A percentile compares a stretch with the other conserved stretches of the same genome.
These are phyloP conservation scores for Aricia artaxerxes DNA, from an alignment of 2,888 invertebrate genomes.

Conservation along the genomic window DNA sequence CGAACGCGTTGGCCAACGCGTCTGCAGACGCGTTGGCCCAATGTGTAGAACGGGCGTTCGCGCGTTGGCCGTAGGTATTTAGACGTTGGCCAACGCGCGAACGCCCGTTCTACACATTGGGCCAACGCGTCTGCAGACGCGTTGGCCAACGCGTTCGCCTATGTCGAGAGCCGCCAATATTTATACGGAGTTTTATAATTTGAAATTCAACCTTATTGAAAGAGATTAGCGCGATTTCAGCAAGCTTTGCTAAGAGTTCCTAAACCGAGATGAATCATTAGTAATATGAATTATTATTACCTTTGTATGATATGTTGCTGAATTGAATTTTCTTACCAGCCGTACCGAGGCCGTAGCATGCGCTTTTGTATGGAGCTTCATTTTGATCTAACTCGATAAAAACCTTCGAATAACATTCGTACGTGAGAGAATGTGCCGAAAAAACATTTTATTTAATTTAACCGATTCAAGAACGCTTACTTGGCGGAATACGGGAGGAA, in stretches of 20 bases:
- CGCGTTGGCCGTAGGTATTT: too few relatives aligned
- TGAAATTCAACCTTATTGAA: neutral
- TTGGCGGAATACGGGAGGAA: slow-evolving; percentile 19
- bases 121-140: too few relatives aligned
- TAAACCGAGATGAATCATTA: neutral
- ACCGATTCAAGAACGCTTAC: slow-evolving; percentile 30
- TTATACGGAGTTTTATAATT: neutral
- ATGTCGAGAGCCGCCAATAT: too few relatives aligned
- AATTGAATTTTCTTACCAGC: too few relatives aligned
- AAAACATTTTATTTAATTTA: slow-evolving; percentile 38
- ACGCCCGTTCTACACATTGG: too few relatives aligned
- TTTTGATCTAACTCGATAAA: neutral
- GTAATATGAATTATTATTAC: too few relatives aligned
- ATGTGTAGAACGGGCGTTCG: too few relatives aligned
- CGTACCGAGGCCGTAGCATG: neutral
- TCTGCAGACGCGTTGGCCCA: too few relatives aligned
- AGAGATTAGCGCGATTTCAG: neutral
- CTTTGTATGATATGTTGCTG: too few relatives aligned
- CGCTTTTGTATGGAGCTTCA: neutral
- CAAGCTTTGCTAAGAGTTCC: neutral
- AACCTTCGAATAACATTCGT: slow-evolving; percentile 13
- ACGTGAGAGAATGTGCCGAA: slow-evolving; percentile 34
- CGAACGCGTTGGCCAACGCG: too few relatives aligned
- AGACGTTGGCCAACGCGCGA: too few relatives aligned
- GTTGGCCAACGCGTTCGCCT: too few relatives aligned